Evolutionary conservation across 2,113 vertebrate genomes (phyloP), one percentile per base, ranked within the genome.

Genomic region (Tragulus kanchil): DNA sequence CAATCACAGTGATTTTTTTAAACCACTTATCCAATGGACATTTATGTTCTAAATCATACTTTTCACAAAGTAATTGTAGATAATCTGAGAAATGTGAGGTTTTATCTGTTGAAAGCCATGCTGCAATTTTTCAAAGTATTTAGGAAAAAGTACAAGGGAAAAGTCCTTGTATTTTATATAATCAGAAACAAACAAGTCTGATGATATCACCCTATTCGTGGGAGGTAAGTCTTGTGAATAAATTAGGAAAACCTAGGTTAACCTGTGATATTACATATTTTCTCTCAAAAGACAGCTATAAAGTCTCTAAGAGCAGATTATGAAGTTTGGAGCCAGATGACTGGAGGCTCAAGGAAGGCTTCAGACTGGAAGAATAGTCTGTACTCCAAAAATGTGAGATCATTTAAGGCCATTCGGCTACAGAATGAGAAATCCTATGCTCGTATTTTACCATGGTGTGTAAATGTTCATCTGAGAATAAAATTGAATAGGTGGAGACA

Each of bases 61-160:
- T 65, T 96, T 93, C 77, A 61, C 15, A 48, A 59, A 81, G 25
- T 61, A 58, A 91, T 73, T 87, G 81, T 28, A 67, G 56, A 89
- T 81, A 87, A 90, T 78, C 92, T 92, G 56, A 78, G n/a, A 23
- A 84, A 91, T 89, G 28, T 54, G 65, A 93, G 17, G 31, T 62
- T 94, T 92, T 91, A 90, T 28, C n/a, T 90, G 31, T 91, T 93
- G 69, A 92, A 95, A 90, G 31, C 23, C 36, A 82, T 69, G 4
- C 31, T 96, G 52, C 3, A 77, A 88, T 88, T 81, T 61, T 58
- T 71, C 23, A 73, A 93, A 85, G 11, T 67, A 92, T 91, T 81
- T 84, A 15, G 28, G 48, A 36, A 36, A 36, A 36, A 36, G 36
- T 36, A 36, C 36, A 36, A 36, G 36, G 62, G 50, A 52, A 79